phyloP scores from a whole-genome alignment of 2,113 vertebrate genomes.

The Corythaeola cristata region DNA sequence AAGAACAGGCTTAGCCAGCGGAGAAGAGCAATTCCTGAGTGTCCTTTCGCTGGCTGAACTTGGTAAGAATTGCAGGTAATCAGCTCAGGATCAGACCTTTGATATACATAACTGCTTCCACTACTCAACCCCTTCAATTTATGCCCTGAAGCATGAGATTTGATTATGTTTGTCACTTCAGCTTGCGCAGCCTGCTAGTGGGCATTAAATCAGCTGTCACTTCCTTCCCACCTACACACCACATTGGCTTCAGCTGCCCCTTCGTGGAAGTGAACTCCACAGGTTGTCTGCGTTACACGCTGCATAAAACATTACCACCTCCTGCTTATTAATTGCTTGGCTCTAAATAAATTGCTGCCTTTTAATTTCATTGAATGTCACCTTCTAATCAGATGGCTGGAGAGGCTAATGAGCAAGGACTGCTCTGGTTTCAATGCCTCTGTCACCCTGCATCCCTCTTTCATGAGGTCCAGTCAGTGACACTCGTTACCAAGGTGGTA shows the following conservation, averaged over 20 bases:
- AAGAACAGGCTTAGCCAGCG: background rate
- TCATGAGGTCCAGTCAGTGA: background rate
- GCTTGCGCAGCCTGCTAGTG: background rate
- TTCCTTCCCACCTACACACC: conserved; percentile 12
- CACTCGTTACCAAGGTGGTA: fast-evolving
- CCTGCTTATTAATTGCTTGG: conserved; percentile 7
- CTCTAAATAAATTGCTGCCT: background rate
- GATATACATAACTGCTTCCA: background rate
- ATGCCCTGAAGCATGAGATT: conserved; percentile 59
- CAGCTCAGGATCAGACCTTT: conserved; percentile 21
- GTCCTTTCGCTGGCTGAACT: background rate
- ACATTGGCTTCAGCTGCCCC: background rate
- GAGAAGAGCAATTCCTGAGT: background rate
- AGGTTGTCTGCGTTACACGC: background rate
- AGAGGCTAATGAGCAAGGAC: background rate
- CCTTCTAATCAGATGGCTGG: conserved; percentile 36
- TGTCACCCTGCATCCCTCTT: background rate
- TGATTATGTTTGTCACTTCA: conserved; percentile 57
- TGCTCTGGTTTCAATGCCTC: background rate
- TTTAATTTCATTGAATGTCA: conserved; percentile 44
- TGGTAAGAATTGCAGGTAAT: conserved; percentile 5
- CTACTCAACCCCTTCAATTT: conserved; percentile 35
- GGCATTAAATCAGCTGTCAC: conserved; percentile 37
- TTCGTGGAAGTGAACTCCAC: background rate
- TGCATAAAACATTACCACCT: conserved; percentile 14